Conservation (phyloP, 1,140 invertebrate genomes). For the Drosophila malerkotliana region DNA sequence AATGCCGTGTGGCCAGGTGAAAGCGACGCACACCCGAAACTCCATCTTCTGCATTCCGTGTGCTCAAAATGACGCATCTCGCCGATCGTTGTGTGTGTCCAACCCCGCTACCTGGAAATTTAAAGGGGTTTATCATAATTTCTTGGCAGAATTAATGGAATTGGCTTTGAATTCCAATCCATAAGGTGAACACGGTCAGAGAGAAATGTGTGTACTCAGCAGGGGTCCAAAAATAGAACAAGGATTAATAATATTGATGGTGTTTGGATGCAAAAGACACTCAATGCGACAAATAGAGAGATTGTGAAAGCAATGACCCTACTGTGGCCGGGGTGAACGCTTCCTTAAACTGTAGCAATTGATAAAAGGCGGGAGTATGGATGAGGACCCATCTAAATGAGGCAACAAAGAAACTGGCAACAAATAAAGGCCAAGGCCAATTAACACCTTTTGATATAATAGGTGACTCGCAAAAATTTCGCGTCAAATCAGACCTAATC, state of each 20-base stretch:
- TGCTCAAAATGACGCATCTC: conserved; percentile 55
- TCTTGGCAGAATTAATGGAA: no score
- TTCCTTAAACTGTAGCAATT: not conserved
- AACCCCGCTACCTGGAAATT: conserved; percentile 45
- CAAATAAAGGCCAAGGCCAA: conserved; percentile 50
- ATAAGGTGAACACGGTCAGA: not conserved
- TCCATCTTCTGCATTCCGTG: not conserved
- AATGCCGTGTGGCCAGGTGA: conserved; percentile 50
- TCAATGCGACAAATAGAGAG: not conserved
- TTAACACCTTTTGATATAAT: conserved; percentile 45
- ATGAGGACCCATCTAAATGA: conserved; percentile 5
- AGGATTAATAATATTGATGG: not conserved
- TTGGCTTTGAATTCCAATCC: not conserved
- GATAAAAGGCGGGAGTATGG: conserved; percentile 9
- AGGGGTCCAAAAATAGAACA: not conserved
- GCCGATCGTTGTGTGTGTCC: conserved; percentile 47
- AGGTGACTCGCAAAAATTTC: conserved; percentile 20
- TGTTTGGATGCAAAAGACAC: not conserved
- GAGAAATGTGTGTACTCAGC: no score
- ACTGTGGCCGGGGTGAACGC: conserved; percentile 17
- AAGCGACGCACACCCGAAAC: conserved; percentile 34
- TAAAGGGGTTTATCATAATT: not conserved
- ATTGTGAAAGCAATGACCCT: conserved; percentile 14
- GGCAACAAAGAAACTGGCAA: conserved; percentile 1
- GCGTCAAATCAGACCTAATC: conserved; percentile 1